These are phyloP conservation scores for Catharus ustulatus DNA, from an alignment of 2,797 vertebrate species.

Conservation along the genomic window DNA sequence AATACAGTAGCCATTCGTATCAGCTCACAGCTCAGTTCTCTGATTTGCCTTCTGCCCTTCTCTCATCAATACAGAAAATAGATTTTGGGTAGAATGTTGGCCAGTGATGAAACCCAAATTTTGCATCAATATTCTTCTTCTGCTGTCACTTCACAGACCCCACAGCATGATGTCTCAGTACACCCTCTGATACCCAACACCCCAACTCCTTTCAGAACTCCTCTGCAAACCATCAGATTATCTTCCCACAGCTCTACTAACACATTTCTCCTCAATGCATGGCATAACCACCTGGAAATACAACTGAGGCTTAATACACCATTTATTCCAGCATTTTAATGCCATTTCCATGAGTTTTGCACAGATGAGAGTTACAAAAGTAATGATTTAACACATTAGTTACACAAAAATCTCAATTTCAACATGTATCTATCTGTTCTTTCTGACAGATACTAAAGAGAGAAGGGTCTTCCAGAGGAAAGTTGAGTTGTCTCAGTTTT, in stretches of 20 bases:
- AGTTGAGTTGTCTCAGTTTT: not conserved
- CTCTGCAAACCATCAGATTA: not conserved
- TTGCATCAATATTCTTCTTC: not conserved
- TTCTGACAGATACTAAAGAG: not conserved
- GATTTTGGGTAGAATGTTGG: not conserved
- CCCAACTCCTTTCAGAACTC: not conserved
- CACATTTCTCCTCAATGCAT: not conserved
- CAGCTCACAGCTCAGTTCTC: not conserved
- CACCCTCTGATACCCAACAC: not conserved
- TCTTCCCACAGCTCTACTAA: not conserved
- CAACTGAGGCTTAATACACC: not conserved
- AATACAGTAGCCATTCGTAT: fast-evolving
- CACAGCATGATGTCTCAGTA: not conserved
- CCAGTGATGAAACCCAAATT: not conserved
- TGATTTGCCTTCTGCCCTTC: not conserved
- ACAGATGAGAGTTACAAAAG: not conserved
- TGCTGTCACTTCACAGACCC: not conserved
- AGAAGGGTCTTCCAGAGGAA: not conserved
- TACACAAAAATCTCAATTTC: not conserved
- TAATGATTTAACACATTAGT: not conserved
- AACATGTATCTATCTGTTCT: not conserved
- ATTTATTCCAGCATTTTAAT: not conserved
- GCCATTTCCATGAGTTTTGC: not conserved
- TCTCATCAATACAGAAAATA: not conserved
- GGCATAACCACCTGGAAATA: not conserved